Percentiles rank a stretch among this genome's conserved stretches.
Evolutionary conservation across 1,140 invertebrate species (phyloP).

Genomic region (Cydia strobilella): DNA sequence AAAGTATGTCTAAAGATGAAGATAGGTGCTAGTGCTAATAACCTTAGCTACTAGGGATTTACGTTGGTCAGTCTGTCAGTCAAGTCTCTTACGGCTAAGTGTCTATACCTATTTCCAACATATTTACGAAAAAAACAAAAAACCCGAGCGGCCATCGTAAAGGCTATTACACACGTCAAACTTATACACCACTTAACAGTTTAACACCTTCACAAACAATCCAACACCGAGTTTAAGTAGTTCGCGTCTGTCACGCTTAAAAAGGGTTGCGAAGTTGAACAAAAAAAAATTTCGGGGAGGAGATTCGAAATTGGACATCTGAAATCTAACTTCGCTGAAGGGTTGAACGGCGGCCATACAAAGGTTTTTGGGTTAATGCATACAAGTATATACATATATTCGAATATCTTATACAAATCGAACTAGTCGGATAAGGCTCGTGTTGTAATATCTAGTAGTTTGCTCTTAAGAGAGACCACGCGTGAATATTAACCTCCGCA

Average conservation of each 20-base stretch:
- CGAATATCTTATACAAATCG: too few species aligned
- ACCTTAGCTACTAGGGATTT: too few species aligned
- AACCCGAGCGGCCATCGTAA: background rate
- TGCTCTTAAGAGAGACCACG: too few species aligned
- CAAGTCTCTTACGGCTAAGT: too few species aligned
- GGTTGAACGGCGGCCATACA: slow-evolving; percentile 20
- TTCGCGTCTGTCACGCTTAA: slow-evolving; percentile 17
- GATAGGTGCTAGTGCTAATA: too few species aligned
- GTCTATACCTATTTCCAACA: too few species aligned
- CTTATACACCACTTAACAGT: slow-evolving; percentile 20
- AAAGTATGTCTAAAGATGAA: too few species aligned
- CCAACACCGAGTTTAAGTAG: slow-evolving; percentile 25
- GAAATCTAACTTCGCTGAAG: slow-evolving; percentile 30
- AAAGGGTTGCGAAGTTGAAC: slow-evolving; percentile 27
- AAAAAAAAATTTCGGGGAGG: slow-evolving; percentile 27
- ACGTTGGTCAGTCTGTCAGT: too few species aligned
- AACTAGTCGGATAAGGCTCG: too few species aligned
- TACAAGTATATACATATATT: too few species aligned
- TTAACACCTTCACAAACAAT: slow-evolving; percentile 21
- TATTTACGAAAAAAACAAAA: background rate
- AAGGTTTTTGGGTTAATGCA: slow-evolving; percentile 14
- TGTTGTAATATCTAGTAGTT: too few species aligned
- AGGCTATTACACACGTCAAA: slow-evolving; percentile 15
- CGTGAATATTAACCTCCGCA: too few species aligned
- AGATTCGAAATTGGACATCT: slow-evolving; percentile 32